Percentiles rank a stretch among this genome's conserved stretches.
These are phyloP conservation scores for Manis crassicaudata DNA, from an alignment of 2,797 vertebrate genomes.

Conservation along the genomic window DNA sequence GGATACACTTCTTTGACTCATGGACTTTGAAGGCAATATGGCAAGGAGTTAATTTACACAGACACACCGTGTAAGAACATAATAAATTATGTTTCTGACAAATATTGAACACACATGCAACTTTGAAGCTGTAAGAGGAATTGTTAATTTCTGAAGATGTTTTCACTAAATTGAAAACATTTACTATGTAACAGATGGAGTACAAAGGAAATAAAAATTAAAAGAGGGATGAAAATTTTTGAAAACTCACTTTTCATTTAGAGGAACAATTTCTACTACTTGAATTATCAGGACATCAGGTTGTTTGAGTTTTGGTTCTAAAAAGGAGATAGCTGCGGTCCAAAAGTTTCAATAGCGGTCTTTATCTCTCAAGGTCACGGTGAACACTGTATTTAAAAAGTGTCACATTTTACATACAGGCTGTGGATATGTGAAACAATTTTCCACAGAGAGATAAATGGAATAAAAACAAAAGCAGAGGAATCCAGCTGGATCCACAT, in stretches of 20 bases:
- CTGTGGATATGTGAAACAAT: not conserved
- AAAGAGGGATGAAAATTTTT: constrained; percentile 30
- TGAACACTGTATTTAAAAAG: constrained; percentile 19
- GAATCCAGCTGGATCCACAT: constrained; percentile 52
- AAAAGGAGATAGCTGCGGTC: constrained; percentile 34
- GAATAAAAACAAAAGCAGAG: constrained; percentile 48
- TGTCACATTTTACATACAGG: constrained; percentile 39
- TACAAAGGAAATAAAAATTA: constrained; percentile 59
- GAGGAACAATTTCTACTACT: constrained; percentile 22
- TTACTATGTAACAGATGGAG: constrained; percentile 30
- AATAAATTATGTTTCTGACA: constrained; percentile 30
- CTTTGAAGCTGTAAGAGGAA: constrained; percentile 21
- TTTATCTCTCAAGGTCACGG: constrained; percentile 44
- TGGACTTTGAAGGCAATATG: constrained; percentile 2
- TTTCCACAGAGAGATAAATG: constrained; percentile 32
- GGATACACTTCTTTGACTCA: not conserved
- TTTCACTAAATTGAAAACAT: constrained; percentile 38
- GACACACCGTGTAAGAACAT: not conserved
- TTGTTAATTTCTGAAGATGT: constrained; percentile 54
- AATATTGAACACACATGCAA: not conserved
- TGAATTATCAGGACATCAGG: constrained; percentile 29
- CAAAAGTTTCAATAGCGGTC: not conserved
- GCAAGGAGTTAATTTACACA: not conserved
- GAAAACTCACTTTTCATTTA: constrained; percentile 35
- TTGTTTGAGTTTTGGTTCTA: constrained; percentile 23